phyloP scores from a whole-genome alignment of 2,797 vertebrate species.

The Sebastolobus altivelis region DNA sequence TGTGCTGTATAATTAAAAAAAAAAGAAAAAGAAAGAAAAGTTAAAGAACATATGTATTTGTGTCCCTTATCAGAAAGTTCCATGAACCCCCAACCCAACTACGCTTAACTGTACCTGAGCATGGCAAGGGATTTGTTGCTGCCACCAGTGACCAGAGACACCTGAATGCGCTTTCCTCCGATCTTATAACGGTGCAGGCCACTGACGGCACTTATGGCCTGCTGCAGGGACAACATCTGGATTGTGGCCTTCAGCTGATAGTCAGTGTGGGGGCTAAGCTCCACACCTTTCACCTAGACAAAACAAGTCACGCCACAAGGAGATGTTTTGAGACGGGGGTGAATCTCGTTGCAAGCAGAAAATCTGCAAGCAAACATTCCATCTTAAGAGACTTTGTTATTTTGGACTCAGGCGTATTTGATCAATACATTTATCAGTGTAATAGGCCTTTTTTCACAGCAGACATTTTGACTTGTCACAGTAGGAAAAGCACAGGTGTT shows the following conservation, averaged over 20 bases:
- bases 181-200: constrained; percentile 94
- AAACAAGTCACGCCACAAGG: background rate
- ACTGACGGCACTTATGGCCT: constrained; percentile 93
- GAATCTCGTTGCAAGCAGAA: background rate
- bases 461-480: background rate
- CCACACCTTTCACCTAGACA: constrained; percentile 91
- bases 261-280: constrained; percentile 97
- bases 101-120: constrained; percentile 85
- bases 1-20: constrained; percentile 82
- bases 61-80: background rate
- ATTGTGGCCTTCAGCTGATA: constrained; percentile 95
- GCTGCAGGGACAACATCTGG: constrained; percentile 93
- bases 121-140: constrained; percentile 90
- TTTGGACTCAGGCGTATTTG: background rate
- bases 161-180: constrained; percentile 94
- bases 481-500: background rate
- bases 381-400: background rate
- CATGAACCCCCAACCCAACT: background rate
- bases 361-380: background rate
- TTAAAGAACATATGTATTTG: background rate
- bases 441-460: background rate
- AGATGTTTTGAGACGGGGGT: background rate
- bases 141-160: constrained; percentile 91
- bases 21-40: background rate
- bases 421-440: background rate